These are phyloP conservation scores for Stenodera caucasica DNA, from an alignment of 2,888 invertebrate genomes.

Conservation along the genomic window DNA sequence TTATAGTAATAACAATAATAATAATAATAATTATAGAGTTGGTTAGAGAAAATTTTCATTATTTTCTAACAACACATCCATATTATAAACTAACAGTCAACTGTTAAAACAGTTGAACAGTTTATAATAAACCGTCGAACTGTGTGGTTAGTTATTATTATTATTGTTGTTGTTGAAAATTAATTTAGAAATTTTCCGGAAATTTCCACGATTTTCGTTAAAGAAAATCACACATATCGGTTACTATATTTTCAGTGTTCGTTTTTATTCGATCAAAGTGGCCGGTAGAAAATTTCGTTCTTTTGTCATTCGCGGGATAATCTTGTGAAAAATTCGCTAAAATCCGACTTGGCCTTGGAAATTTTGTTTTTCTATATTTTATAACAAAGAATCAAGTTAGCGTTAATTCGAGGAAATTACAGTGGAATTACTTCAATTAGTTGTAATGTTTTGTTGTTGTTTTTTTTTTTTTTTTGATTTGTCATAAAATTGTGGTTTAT, in stretches of 20 bases:
- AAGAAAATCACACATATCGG: too few species aligned
- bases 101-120: slow-evolving; percentile 2
- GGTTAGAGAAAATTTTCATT: slow-evolving; percentile 3
- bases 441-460: neutral
- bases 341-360: neutral
- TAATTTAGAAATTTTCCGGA: neutral
- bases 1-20: too few species aligned
- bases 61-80: neutral
- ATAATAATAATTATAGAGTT: too few species aligned
- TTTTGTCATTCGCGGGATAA: neutral
- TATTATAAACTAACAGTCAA: neutral
- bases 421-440: neutral
- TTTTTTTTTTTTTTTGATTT: too few species aligned
- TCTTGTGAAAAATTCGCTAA: neutral
- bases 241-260: too few species aligned
- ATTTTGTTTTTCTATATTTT: neutral
- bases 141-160: neutral
- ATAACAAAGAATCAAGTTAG: neutral
- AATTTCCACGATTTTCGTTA: neutral
- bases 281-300: too few species aligned
- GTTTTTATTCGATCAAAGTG: too few species aligned
- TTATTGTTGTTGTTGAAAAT: neutral
- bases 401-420: slow-evolving; percentile 1
- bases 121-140: slow-evolving; percentile 13
- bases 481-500: too few species aligned